Evolutionary conservation across 1,140 invertebrate species (phyloP), one percentile per base, ranked within the genome.

Genomic region (Drosophila malerkotliana): DNA sequence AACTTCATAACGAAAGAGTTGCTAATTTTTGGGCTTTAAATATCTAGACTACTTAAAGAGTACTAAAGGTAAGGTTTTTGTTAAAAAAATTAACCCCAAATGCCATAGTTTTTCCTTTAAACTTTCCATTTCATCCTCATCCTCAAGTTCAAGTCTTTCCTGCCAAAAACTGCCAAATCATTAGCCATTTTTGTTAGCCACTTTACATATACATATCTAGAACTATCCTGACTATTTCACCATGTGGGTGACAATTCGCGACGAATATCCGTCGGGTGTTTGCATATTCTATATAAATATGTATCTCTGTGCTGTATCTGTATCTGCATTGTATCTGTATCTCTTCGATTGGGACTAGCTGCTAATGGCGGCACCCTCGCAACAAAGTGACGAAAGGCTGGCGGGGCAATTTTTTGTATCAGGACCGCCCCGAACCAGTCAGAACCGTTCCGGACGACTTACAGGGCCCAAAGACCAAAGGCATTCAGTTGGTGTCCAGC

Each of bases 311-410:
- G 41, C 41, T 5, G 1, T 44, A 68, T 69, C 39, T 58, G 30
- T 44, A 14, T 18, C 44, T 15, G 15, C 15, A 21, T 44, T 47
- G 15, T 53, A 37, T 37, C 28, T 69, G 21, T 68, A 68, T 69
- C 18, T 8, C 51, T 69, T 57, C 44, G 66, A 66, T 48, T 69
- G 5, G 34, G 51, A 12, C n/a, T 41, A 30, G 10, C 32, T 49
- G 64, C 55, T 71, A 71, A 71, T 71, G 64, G 67, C 44, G 49
- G 26, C 49, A 34, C 32, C n/a, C 14, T 10, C 24, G 55, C 55
- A 79, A 66, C 66, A 59, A 77, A 54, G 34, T 82, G 82, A 87
- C 82, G 83, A 87, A 88, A 88, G 83, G 78, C 82, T 79, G 74
- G 14, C 76, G 58, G 48, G 54, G 24, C 54, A 6, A 28, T 28